A percentile compares a stretch with the other conserved stretches of the same genome.
Conservation (phyloP, 2,888 invertebrate species). For the Polydrusus tereticollis region DNA sequence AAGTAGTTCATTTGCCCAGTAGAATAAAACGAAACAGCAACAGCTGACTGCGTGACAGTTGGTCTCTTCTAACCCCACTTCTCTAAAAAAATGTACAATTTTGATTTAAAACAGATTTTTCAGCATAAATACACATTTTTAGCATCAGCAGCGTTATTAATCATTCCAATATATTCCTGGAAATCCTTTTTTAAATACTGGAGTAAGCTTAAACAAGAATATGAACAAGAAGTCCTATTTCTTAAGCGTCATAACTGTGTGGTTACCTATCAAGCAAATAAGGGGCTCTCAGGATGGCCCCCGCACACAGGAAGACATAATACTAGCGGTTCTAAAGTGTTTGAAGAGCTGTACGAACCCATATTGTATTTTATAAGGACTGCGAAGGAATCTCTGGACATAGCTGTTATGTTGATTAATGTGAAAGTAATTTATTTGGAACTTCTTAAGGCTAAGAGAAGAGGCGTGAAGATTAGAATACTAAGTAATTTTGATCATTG, state of each 20-base stretch:
- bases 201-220: constrained; percentile 49
- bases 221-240: constrained; percentile 53
- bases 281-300: constrained; percentile 58
- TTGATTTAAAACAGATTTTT: constrained; percentile 27
- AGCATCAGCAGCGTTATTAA: constrained; percentile 43
- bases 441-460: constrained; percentile 53
- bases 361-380: constrained; percentile 60
- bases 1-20: too few relatives aligned
- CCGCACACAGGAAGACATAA: constrained; percentile 25
- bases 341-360: constrained; percentile 56
- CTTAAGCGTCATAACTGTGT: constrained; percentile 60
- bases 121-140: constrained; percentile 40
- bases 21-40: too few relatives aligned
- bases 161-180: constrained; percentile 54
- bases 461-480: constrained; percentile 59
- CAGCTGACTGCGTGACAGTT: too few relatives aligned
- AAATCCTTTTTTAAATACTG: constrained; percentile 53
- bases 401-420: constrained; percentile 59
- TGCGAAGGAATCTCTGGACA: constrained; percentile 56
- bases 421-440: constrained; percentile 54
- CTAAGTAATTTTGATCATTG: constrained; percentile 58
- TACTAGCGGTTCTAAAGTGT: constrained; percentile 40
- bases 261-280: constrained; percentile 55
- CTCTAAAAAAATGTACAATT: constrained; percentile 22
- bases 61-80: background rate